Evolutionary conservation across 1,140 invertebrate genomes (phyloP).

Genomic region (honey bee (Apis mellifera)): Amel_HAv3.1 CM009932.2:11527501-11528000

Average conservation of each 20-base stretch:
- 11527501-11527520: slow-evolving; percentile 35
- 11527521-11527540: slow-evolving; percentile 26
- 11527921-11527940: slow-evolving; percentile 47
- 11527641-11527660: slow-evolving; percentile 75
- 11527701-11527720: slow-evolving; percentile 80
- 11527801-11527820: slow-evolving; percentile 82
- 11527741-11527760: slow-evolving; percentile 82
- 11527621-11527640: slow-evolving; percentile 24
- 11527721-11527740: slow-evolving; percentile 75
- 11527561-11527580: slow-evolving; percentile 40
- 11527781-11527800: slow-evolving; percentile 82
- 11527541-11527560: background rate
- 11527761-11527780: slow-evolving; percentile 83
- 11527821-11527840: slow-evolving; percentile 61
- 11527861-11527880: slow-evolving; percentile 28
- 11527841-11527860: slow-evolving; percentile 32
- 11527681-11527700: slow-evolving; percentile 82
- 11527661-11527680: slow-evolving; percentile 82
- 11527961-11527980: slow-evolving; percentile 17
- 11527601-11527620: background rate
- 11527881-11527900: slow-evolving; percentile 35
- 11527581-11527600: no score
- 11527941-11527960: slow-evolving; percentile 52
- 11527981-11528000: background rate
- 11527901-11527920: slow-evolving; percentile 36